Evolutionary conservation across 2,797 vertebrate genomes (phyloP), one percentile per base, ranked within the genome.

Genomic region (Gephyroberyx darwinii): DNA sequence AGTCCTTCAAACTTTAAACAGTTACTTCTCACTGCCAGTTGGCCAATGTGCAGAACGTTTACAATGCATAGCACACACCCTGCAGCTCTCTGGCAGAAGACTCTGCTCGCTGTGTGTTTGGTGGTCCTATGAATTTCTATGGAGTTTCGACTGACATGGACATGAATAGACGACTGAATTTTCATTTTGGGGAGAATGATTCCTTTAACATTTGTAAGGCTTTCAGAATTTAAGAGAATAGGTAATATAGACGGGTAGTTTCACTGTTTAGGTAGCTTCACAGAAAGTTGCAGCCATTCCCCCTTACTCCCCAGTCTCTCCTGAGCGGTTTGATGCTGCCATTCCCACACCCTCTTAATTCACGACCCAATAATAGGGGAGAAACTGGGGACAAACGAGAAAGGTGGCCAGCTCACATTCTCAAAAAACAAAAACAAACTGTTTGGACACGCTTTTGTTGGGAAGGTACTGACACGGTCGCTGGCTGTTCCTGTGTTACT

Each of bases 401-500:
- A 5, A 47, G 17, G 35, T 16, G 14, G 43, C 16, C 19, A 37
- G 56, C 56, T 19, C 35, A 10, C 35, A 26, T 8, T 20, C 22
- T 30, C 31, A 61, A 45, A 61, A 47, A 47, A 20, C 16, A n/a
- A 37, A 71, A 35, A 35, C 31, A 9, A 48, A 17, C 7, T n/a
- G 22, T 53, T 43, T 1, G 19, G 17, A 8, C 6, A 54, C 16
- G 50, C 7, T 31, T 54, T 17, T 4, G 16, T 48, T 10, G 53
- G 30, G 52, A 13, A 16, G 39, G 39, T 12, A 48, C 48, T 41
- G 74, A 54, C 77, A 57, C 20, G 14, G 26, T 30, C 2, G 47
- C 73, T 75, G 71, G n/a, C 66, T 71, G 68, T 78, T 59, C 60
- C 68, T 47, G 22, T 56, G 55, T 64, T 3, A 16, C 57, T 68